Evolutionary conservation across 2,888 invertebrate species (phyloP).

Genomic region (Hemistola chrysoprasaria): DNA sequence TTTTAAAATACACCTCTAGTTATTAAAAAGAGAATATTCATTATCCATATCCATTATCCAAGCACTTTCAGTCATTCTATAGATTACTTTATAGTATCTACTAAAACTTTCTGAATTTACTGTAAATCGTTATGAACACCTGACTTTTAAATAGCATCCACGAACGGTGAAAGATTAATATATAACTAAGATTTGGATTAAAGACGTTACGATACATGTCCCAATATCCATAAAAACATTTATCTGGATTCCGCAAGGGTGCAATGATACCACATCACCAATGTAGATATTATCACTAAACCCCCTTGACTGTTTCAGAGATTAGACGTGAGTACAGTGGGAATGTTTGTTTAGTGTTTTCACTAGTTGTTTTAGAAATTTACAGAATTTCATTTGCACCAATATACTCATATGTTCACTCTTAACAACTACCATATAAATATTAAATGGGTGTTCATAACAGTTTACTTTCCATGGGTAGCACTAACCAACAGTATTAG

Average conservation of each 20-base stretch:
- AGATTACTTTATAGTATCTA: constrained; percentile 7
- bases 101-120: constrained; percentile 7
- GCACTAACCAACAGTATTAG: constrained; percentile 49
- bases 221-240: constrained; percentile 2
- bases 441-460: constrained; percentile 73
- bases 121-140: constrained; percentile 75
- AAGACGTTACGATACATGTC: constrained; percentile 14
- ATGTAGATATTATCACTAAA: constrained; percentile 52
- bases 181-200: constrained; percentile 19
- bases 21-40: background rate
- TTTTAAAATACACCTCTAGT: too few species aligned
- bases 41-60: background rate
- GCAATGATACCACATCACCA: constrained; percentile 8
- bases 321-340: constrained; percentile 79
- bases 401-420: constrained; percentile 47
- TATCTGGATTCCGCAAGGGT: constrained; percentile 1
- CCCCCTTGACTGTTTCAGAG: constrained; percentile 78
- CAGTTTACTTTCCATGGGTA: constrained; percentile 63
- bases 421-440: constrained; percentile 47
- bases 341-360: constrained; percentile 72
- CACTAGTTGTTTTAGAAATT: constrained; percentile 53
- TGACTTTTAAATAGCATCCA: constrained; percentile 29
- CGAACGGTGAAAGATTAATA: constrained; percentile 20
- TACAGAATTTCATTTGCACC: constrained; percentile 56
- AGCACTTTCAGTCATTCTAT: constrained; percentile 2